Evolutionary conservation across 2,888 invertebrate genomes (phyloP), one percentile per base, ranked within the genome.

Genomic region (Caprella mutica): DNA sequence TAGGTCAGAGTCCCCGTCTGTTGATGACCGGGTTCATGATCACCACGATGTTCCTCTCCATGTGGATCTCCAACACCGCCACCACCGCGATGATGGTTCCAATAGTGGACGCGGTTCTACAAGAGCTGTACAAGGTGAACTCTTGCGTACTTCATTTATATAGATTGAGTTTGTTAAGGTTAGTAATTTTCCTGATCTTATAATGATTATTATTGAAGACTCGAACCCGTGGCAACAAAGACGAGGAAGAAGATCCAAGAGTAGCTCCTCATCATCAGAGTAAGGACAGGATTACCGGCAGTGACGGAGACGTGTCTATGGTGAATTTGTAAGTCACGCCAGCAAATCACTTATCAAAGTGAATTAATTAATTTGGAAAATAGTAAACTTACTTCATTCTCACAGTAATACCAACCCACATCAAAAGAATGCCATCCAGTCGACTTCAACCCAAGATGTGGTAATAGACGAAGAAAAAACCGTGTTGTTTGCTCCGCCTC

Each of bases 61-160:
- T 93, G 91, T 93, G 92, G 92, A 90, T 93, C 67, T 90, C 89
- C 6, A 93, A 93, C 72, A 92, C 92, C 0, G 92, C 93, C 1
- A 89, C 88, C 3, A 85, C 88, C 1, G 89, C 90, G 33, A 72
- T 76, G 70, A 74, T 56, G 51, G 56, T 65, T 5, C 63, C 65
- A 8, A 63, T 66, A 12, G 56, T 62, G 44, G 58, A 62, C 12
- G 62, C 62, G 5, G 50, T 62, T 21, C 48, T 62, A 5, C 44
- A 46, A 9, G 44, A 58, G 24, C 52, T 62, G 12, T 38, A 21
- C 21, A 54, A 62, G 59, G 62, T 59, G 27, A 27, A 29, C 1
- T 14, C 21, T 14, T 35, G 35, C n/a, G n/a, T n/a, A n/a, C n/a
- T n/a, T n/a, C n/a, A n/a, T n/a, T n/a, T n/a, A n/a, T n/a, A n/a